Base-by-base conservation (phyloP, 2,797 vertebrate species). In the Hephaestus fuliginosus region DNA sequence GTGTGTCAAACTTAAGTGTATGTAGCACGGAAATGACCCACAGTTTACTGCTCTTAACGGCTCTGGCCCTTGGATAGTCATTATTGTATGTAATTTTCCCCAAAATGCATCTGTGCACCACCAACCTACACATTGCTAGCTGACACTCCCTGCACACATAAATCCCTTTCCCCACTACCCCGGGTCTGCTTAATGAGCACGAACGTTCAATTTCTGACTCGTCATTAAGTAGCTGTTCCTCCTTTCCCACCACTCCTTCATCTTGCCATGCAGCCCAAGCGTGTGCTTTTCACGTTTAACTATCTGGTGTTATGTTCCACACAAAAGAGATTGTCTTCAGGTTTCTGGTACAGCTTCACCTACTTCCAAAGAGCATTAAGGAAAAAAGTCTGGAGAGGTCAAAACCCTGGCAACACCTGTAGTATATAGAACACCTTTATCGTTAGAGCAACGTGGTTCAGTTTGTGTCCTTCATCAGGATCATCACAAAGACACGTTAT, bases 71-170 rank as follows among this genome's bases (percentile, higher is more conserved):
- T 57, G 81, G 69, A 80, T 86, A 81, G 74, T 89, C 84, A 87
- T 93, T 90, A 91, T 69, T 82, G 63, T 86, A 72, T 84, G 76
- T 84, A 87, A 86, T 92, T 86, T 89, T 17, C 74, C 77, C 73
- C 65, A 76, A 88, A 86, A 90, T 89, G 86, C 89, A 90, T 86
- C 78, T 81, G 55, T 56, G 76, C 69, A 74, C 55, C 65, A 75
- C 61, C 76, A 63, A 41, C 76, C 61, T 72, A 46, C 67, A 76
- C 60, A 75, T 77, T 46, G 5, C 63, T 4, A 5, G 13, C 25
- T 3, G 4, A 9, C 51, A 51, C 74, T 71, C 44, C 65, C 70
- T 78, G 61, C 79, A 77, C 65, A 65, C 33, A 71, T 56, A 83
- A 70, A 61, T 44, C 64, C 52, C 57, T 28, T 22, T 28, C 63